A percentile compares a stretch with the other conserved stretches of the same genome.
Evolutionary conservation across 2,797 vertebrate genomes (phyloP).

Genomic region (Mallotus villosus): DNA sequence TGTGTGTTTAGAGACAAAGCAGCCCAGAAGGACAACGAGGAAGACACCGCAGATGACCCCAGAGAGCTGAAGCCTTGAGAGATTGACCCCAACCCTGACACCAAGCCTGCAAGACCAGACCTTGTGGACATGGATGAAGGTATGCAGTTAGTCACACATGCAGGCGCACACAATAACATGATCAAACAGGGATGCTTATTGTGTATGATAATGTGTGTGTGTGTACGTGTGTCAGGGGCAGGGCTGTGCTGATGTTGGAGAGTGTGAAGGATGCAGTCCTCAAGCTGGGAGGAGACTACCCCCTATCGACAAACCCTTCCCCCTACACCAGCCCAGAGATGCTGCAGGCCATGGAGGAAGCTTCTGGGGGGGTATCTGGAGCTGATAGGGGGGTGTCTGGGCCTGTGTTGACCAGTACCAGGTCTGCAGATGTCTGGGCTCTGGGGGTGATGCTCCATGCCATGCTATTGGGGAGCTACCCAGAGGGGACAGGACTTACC

Average conservation of each 20-base stretch:
- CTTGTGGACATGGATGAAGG: slow-evolving; percentile 99
- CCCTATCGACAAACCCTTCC: slow-evolving; percentile 74
- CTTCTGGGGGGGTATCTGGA: slow-evolving; percentile 70
- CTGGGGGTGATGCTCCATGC: slow-evolving; percentile 86
- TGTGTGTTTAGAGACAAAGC: slow-evolving; percentile 88
- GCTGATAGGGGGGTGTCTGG: not conserved
- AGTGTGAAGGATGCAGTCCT: slow-evolving; percentile 83
- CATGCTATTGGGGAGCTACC: slow-evolving; percentile 83
- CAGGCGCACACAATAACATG: not conserved
- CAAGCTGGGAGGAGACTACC: slow-evolving; percentile 77
- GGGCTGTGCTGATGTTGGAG: slow-evolving; percentile 80
- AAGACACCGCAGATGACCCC: slow-evolving; percentile 94
- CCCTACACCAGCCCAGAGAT: slow-evolving; percentile 85
- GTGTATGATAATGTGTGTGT: not conserved
- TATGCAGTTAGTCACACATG: slow-evolving; percentile 31
- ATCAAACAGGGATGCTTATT: not conserved
- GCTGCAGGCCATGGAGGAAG: slow-evolving; percentile 77
- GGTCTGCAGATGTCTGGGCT: slow-evolving; percentile 84
- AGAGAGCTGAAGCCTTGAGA: slow-evolving; percentile 98
- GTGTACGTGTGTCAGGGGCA: slow-evolving; percentile 68
- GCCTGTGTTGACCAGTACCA: slow-evolving; percentile 29
- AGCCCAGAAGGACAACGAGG: slow-evolving; percentile 96
- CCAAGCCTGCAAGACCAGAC: slow-evolving; percentile 97
- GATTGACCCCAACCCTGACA: slow-evolving; percentile 98
- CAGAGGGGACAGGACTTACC: slow-evolving; percentile 29